Evolutionary conservation across 2,888 invertebrate genomes (phyloP).

Genomic region (Xestia sexstrigata): DNA sequence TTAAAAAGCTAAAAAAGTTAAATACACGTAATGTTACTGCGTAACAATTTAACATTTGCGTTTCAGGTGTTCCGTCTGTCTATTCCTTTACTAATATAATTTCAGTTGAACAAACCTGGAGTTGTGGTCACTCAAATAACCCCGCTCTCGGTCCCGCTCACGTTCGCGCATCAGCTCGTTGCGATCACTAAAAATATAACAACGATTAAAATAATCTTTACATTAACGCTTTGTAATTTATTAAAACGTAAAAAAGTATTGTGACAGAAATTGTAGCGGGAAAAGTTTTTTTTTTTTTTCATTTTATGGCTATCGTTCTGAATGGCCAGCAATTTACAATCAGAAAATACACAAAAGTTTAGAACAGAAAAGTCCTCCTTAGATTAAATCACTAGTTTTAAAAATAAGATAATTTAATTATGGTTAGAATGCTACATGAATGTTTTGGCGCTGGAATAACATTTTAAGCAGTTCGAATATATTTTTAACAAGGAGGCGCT

Average conservation of each 20-base stretch:
- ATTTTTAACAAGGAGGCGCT: background rate
- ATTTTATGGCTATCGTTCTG: background rate
- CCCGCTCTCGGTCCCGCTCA: constrained; percentile 91
- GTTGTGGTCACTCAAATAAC: constrained; percentile 95
- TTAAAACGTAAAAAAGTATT: background rate
- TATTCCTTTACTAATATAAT: background rate
- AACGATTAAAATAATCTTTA: background rate
- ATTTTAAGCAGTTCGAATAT: background rate
- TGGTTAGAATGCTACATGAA: background rate
- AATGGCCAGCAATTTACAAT: constrained; percentile 3
- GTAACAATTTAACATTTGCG: background rate
- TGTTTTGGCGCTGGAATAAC: background rate
- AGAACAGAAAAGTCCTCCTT: background rate
- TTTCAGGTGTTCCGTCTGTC: background rate
- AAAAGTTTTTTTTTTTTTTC: constrained; percentile 1
- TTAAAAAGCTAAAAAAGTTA: background rate
- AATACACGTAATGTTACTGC: background rate
- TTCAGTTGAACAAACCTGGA: constrained; percentile 90
- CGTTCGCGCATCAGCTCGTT: constrained; percentile 96
- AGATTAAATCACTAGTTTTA: background rate
- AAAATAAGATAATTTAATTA: background rate
- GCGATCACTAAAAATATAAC: constrained; percentile 92
- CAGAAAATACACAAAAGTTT: background rate
- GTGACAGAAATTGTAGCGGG: constrained; percentile 1
- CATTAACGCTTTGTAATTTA: background rate